Evolutionary conservation across 1,140 invertebrate genomes (phyloP).

Genomic region (Oryctes rhinoceros): DNA sequence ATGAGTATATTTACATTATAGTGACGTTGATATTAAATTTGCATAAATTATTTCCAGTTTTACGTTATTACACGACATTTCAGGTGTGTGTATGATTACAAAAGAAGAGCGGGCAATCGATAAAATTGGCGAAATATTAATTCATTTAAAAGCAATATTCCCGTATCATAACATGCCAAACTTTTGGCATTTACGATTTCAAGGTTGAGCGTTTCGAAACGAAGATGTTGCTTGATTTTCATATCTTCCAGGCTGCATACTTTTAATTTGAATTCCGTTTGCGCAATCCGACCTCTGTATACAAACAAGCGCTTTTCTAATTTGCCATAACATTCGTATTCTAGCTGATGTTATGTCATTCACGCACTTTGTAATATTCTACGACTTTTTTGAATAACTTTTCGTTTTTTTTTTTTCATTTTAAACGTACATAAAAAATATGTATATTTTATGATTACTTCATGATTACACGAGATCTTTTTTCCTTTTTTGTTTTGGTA

Average conservation of each 20-base stretch:
- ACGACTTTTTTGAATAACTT: background rate
- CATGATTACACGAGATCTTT: background rate
- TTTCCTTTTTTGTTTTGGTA: background rate
- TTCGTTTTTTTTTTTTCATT: background rate
- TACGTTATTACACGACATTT: background rate
- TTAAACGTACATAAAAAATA: background rate
- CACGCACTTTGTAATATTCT: background rate
- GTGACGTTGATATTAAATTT: background rate
- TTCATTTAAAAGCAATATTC: background rate
- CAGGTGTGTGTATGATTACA: background rate
- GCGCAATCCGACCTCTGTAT: background rate
- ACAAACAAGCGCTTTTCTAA: background rate
- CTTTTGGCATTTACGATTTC: background rate
- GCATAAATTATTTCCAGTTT: conserved; percentile 3
- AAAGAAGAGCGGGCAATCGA: background rate
- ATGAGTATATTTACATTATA: background rate
- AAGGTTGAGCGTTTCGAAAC: too few relatives aligned
- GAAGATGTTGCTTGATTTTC: too few relatives aligned
- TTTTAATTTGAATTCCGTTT: background rate
- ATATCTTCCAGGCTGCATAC: background rate
- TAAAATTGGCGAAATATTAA: background rate
- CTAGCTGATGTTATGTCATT: conserved; percentile 8
- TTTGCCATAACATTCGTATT: background rate
- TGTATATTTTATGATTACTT: background rate
- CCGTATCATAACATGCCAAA: background rate